Evolutionary conservation across 2,113 vertebrate species (phyloP).

Genomic region (Rallus limicola): DNA sequence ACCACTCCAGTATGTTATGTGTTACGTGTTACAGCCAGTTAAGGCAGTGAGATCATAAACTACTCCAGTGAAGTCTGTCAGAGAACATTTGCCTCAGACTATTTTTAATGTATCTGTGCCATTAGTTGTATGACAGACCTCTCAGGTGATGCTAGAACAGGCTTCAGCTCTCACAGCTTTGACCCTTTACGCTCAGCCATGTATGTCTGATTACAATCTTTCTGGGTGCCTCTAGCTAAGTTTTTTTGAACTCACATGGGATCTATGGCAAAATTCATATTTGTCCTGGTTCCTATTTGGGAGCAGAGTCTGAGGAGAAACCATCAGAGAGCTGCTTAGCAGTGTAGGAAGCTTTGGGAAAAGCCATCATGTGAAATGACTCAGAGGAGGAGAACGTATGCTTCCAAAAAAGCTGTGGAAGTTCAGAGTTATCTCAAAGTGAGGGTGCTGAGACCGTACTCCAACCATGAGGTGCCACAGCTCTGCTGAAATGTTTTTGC

Average conservation of each 20-base stretch:
- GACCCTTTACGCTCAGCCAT: background rate
- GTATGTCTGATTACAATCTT: background rate
- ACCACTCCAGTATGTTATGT: background rate
- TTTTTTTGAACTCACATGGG: background rate
- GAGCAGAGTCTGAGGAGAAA: background rate
- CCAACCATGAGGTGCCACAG: background rate
- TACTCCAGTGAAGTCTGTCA: background rate
- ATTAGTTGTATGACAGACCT: background rate
- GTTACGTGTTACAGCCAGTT: background rate
- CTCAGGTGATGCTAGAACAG: background rate
- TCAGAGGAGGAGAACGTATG: background rate
- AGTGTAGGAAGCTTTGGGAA: background rate
- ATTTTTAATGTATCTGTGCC: background rate
- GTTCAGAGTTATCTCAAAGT: background rate
- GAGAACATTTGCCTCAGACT: background rate
- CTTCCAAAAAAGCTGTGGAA: background rate
- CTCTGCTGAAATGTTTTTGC: background rate
- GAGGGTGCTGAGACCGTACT: accelerated
- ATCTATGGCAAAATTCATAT: background rate
- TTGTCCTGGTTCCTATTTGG: background rate
- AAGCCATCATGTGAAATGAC: background rate
- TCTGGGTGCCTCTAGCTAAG: background rate
- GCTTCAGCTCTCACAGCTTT: background rate
- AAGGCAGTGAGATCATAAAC: background rate
- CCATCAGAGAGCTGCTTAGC: background rate